These are phyloP conservation scores for Tapirus terrestris DNA, from an alignment of 2,113 vertebrate species.

Conservation along the genomic window DNA sequence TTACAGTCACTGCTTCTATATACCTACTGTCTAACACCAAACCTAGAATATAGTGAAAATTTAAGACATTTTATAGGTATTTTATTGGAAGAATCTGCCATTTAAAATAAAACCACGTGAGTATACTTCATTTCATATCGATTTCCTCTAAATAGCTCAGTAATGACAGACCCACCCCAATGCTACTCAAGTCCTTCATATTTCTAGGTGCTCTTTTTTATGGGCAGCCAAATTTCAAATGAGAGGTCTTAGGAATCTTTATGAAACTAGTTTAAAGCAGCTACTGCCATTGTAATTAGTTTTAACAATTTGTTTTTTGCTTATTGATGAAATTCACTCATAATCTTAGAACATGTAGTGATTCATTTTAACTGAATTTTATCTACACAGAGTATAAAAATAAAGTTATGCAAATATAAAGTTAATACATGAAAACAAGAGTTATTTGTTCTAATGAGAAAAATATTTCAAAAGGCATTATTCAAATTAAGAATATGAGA, in stretches of 20 bases:
- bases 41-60: not conserved
- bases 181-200: not conserved
- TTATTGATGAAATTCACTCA: not conserved
- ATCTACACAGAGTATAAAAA: not conserved
- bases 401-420: not conserved
- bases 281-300: not conserved
- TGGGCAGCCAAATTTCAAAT: not conserved
- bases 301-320: not conserved
- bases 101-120: not conserved
- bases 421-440: not conserved
- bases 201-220: not conserved
- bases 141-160: not conserved
- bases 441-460: not conserved
- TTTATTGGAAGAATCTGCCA: not conserved
- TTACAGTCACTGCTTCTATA: not conserved
- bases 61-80: not conserved
- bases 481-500: not conserved
- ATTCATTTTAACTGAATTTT: not conserved
- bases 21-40: not conserved
- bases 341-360: not conserved
- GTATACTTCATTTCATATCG: not conserved
- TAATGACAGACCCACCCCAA: not conserved
- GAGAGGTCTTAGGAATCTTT: not conserved
- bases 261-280: not conserved
- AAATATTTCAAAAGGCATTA: not conserved